Base-by-base conservation (phyloP, 2,888 invertebrate genomes). In the Micropterix aruncella region DNA sequence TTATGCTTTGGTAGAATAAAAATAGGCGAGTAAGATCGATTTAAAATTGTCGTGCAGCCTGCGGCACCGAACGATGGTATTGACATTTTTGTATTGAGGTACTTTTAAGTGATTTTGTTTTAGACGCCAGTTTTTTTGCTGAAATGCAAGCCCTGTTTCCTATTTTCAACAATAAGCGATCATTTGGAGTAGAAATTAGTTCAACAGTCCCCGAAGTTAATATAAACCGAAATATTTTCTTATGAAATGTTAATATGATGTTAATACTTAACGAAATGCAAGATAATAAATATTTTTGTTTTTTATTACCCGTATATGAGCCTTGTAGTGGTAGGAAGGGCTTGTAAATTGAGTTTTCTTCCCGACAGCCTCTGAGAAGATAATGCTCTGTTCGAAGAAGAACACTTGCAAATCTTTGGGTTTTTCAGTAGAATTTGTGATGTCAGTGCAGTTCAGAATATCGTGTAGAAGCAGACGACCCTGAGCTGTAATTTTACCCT, bases 401-500 rank as follows among this genome's bases (percentile, higher is more conserved):
- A 99, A 99, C 50, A 97, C 91, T 63, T 95, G 88, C 57, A 93
- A 74, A 54, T 97, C 96, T 57, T 89, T 85, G 36, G 62, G 57
- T 52, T 63, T 63, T 40, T 61, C 62, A 41, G 16, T 64, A 48
- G 57, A 59, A 49, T 61, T 62, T 4, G 47, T 46, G 50, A 74
- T 65, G 55, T 89, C 88, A 1, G 80, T 73, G 54, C 86, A 88
- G 42, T 72, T 61, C 51, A 94, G 69, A 17, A 81, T 74, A 43
- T 90, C 94, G 58, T 94, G 94, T 47, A 91, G 74, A 48, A 96
- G 68, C 48, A 99, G 73, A 66, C 93, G 93, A 47, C 97, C 99
- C 67, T 97, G 97, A 38, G 94, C 88, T 41, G 91, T 94, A 53
- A 99, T 91, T 70, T 95, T 96, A 44, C 96, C 94, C 85, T 91